These are phyloP conservation scores for Enhydra lutris DNA, from an alignment of 2,113 vertebrate genomes.

Conservation along the genomic window DNA sequence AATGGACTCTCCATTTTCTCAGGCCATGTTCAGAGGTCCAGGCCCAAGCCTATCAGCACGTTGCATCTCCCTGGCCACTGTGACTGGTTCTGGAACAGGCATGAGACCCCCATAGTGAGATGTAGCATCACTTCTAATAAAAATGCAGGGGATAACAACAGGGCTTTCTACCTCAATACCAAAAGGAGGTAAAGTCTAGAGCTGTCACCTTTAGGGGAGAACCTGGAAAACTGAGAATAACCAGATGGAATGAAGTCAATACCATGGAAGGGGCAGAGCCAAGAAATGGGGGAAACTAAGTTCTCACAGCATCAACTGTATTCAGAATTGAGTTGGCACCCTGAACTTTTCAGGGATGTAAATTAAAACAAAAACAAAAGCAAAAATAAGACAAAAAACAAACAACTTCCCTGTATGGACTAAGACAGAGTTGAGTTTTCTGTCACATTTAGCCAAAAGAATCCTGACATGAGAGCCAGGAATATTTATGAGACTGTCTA, in stretches of 20 bases:
- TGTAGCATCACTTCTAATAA: background rate
- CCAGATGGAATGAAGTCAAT: background rate
- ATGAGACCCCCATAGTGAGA: no score
- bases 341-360: background rate
- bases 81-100: background rate
- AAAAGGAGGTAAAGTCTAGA: background rate
- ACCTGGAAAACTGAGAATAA: background rate
- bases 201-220: background rate
- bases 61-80: rapidly evolving
- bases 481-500: background rate
- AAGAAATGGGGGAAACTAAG: background rate
- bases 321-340: background rate
- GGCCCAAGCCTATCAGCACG: rapidly evolving
- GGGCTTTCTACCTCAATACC: rapidly evolving
- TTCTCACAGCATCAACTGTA: no score
- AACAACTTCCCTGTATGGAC: background rate
- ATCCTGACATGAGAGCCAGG: background rate
- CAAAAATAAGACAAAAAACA: background rate
- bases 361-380: background rate
- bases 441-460: background rate
- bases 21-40: background rate
- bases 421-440: background rate
- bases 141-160: background rate
- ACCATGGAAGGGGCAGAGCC: background rate
- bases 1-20: background rate